Conservation (phyloP, 2,797 vertebrate genomes). For the Lagocephalus sceleratus region DNA sequence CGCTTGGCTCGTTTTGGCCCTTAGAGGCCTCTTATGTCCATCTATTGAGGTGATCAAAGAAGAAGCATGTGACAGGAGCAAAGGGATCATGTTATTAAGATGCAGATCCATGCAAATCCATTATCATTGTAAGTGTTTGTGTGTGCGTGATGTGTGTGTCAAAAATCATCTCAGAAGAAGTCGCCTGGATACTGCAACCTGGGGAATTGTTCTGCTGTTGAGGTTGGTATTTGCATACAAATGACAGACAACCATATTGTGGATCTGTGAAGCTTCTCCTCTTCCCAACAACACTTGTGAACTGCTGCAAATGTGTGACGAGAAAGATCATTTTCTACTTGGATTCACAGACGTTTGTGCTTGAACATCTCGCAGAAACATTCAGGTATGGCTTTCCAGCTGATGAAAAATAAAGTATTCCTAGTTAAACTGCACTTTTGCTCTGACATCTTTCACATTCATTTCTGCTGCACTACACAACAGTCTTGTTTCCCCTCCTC, state of each 20-base stretch:
- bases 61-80: constrained; percentile 15
- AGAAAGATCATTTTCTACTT: neutral
- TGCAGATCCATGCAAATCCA: constrained; percentile 40
- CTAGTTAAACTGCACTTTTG: constrained; percentile 4
- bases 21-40: neutral
- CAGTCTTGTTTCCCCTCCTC: neutral
- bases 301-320: neutral
- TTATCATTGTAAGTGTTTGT: constrained; percentile 2
- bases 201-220: constrained; percentile 8
- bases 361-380: constrained; percentile 2
- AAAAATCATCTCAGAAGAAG: constrained; percentile 36
- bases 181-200: constrained; percentile 32
- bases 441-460: neutral
- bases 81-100: constrained; percentile 26
- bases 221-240: constrained; percentile 48
- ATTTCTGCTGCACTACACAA: constrained; percentile 2
- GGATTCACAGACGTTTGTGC: neutral
- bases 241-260: neutral
- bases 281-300: neutral
- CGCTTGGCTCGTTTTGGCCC: constrained; percentile 7
- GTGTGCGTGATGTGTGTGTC: constrained; percentile 12
- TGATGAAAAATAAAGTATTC: neutral
- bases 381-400: neutral
- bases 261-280: constrained; percentile 3
- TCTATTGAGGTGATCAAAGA: constrained; percentile 18